Percentiles rank a stretch among this genome's conserved stretches.
phyloP scores from a whole-genome alignment of 2,113 vertebrate species.

The Ceyx margarethae region DNA sequence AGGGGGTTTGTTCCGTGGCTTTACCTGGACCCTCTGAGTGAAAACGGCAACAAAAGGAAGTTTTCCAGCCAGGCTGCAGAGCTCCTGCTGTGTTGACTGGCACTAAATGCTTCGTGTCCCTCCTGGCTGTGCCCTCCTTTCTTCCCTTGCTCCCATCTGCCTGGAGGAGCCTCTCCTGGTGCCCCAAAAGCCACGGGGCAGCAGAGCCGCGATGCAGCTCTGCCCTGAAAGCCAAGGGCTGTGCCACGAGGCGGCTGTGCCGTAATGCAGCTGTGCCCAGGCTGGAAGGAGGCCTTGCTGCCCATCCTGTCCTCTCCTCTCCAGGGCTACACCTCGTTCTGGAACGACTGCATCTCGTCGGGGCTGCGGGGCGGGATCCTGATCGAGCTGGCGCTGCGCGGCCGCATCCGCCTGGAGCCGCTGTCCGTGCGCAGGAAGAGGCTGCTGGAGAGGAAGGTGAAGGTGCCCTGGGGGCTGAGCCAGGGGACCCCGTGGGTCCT shows the following conservation, averaged over 20 bases:
- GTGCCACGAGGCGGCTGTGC: rapidly evolving
- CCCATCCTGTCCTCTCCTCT: too few species aligned
- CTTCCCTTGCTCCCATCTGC: not conserved
- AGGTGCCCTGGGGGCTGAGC: not conserved
- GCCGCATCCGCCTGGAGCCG: conserved; percentile 78
- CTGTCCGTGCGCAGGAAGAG: conserved; percentile 74
- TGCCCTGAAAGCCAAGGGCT: not conserved
- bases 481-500: rapidly evolving
- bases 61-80: rapidly evolving
- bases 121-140: not conserved
- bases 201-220: not conserved
- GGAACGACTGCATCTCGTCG: conserved; percentile 87
- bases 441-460: conserved; percentile 82
- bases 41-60: not conserved
- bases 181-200: not conserved
- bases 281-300: not conserved
- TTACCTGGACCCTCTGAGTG: not conserved
- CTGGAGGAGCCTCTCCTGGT: not conserved
- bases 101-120: rapidly evolving
- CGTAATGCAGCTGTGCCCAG: rapidly evolving
- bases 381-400: conserved; percentile 79
- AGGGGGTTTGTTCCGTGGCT: rapidly evolving
- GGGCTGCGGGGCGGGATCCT: conserved; percentile 81
- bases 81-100: rapidly evolving
- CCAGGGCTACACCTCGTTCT: conserved; percentile 86